phyloP scores from a whole-genome alignment of 2,113 vertebrate genomes.

The Beaufortia kweichowensis region DNA sequence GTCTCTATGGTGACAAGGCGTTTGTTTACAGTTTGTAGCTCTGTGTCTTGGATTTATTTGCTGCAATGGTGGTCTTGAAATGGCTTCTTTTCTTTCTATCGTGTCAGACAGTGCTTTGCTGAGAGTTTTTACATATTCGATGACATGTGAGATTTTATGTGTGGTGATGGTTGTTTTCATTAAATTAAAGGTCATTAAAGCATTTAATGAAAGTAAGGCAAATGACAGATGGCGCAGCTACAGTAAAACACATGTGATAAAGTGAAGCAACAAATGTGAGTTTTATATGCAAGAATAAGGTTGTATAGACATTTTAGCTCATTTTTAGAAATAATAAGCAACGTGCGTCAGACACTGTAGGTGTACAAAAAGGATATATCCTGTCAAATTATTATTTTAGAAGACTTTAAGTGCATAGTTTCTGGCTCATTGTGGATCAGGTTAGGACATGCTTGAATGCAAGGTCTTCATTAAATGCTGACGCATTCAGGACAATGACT shows the following conservation, averaged over 20 bases:
- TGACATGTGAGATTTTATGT: not conserved
- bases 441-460: conserved; percentile 23
- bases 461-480: conserved; percentile 21
- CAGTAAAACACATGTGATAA: not conserved
- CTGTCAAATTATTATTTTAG: not conserved
- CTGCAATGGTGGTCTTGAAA: conserved; percentile 42
- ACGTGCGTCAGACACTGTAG: not conserved
- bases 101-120: conserved; percentile 2
- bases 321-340: not conserved
- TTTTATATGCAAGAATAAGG: conserved; percentile 4
- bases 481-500: not conserved
- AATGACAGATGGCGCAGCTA: conserved; percentile 1
- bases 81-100: conserved; percentile 16
- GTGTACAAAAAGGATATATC: not conserved
- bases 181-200: not conserved
- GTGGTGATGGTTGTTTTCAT: not conserved
- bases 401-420: conserved; percentile 1
- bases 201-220: no score
- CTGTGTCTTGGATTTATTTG: conserved; percentile 39
- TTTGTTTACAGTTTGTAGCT: conserved; percentile 63
- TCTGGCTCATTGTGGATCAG: not conserved
- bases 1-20: conserved; percentile 64
- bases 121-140: not conserved
- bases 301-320: not conserved
- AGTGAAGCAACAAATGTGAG: conserved; percentile 15